These are phyloP conservation scores for Drosophila seguyi DNA, from an alignment of 1,140 invertebrate genomes.

Conservation along the genomic window DNA sequence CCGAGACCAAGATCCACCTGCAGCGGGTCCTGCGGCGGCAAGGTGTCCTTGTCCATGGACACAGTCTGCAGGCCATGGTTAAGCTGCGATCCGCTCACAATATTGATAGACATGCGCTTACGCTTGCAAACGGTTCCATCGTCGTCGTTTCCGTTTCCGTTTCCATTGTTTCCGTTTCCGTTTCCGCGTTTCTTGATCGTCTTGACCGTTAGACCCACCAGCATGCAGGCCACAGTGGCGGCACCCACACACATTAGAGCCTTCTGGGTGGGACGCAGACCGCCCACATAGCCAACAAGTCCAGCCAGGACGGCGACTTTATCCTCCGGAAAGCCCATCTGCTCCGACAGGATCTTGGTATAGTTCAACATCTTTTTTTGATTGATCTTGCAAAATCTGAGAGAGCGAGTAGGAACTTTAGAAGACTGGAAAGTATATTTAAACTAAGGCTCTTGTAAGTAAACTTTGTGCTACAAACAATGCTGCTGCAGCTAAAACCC, in stretches of 20 bases:
- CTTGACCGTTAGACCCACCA: conserved; percentile 37
- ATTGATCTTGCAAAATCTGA: not conserved
- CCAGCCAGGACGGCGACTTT: not conserved
- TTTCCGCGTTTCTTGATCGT: not conserved
- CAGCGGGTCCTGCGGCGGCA: not conserved
- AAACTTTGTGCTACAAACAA: too few relatives aligned
- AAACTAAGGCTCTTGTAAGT: too few relatives aligned
- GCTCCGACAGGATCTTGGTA: conserved; percentile 10
- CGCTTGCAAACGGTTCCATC: not conserved
- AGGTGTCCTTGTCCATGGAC: not conserved
- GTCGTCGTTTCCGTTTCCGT: not conserved
- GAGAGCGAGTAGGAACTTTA: too few relatives aligned
- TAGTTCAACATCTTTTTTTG: conserved; percentile 19
- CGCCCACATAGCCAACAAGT: not conserved
- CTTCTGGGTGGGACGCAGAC: conserved; percentile 32
- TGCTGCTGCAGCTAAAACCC: too few relatives aligned
- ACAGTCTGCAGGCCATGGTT: not conserved
- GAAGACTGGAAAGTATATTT: too few relatives aligned
- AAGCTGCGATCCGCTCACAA: not conserved
- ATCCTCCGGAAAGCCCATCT: conserved; percentile 1
- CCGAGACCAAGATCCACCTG: conserved; percentile 3
- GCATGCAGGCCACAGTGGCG: conserved; percentile 38
- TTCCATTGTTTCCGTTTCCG: not conserved
- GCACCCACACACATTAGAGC: conserved; percentile 41
- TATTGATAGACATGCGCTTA: not conserved